Percentiles rank a stretch among this genome's conserved stretches.
phyloP scores from a whole-genome alignment of 2,797 vertebrate genomes.

The Orestias chungarensis region DNA sequence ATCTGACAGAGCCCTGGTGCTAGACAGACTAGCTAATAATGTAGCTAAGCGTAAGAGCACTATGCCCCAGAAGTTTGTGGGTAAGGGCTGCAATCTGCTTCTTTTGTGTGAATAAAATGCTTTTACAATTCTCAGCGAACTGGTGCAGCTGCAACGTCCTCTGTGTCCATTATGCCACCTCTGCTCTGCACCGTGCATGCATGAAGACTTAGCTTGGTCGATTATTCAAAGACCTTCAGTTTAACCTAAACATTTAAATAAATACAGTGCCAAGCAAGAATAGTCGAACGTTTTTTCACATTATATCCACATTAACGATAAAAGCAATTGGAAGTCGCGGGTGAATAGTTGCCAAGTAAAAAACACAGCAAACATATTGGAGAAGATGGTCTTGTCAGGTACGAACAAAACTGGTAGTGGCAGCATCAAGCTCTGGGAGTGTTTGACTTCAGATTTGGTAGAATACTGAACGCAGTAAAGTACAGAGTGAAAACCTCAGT shows the following conservation, averaged over 20 bases:
- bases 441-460: not conserved
- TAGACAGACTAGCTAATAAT: constrained; percentile 99
- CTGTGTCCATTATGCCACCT: constrained; percentile 20
- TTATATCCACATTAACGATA: not conserved
- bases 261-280: not conserved
- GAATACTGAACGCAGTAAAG: not conserved
- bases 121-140: constrained; percentile 26
- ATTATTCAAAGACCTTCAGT: not conserved
- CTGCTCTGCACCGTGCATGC: constrained; percentile 47
- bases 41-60: constrained; percentile 99
- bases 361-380: not conserved
- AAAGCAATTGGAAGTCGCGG: not conserved
- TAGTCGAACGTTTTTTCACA: not conserved
- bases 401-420: not conserved
- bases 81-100: constrained; percentile 97
- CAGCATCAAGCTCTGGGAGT: not conserved
- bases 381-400: not conserved
- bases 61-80: constrained; percentile 99
- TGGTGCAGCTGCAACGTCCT: constrained; percentile 23
- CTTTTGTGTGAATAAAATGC: constrained; percentile 71
- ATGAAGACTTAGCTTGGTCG: not conserved
- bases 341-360: not conserved
- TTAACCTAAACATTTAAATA: not conserved
- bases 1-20: constrained; percentile 96
- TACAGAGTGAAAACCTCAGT: not conserved